phyloP scores from a whole-genome alignment of 2,888 invertebrate genomes.

The Tuta absoluta region DNA sequence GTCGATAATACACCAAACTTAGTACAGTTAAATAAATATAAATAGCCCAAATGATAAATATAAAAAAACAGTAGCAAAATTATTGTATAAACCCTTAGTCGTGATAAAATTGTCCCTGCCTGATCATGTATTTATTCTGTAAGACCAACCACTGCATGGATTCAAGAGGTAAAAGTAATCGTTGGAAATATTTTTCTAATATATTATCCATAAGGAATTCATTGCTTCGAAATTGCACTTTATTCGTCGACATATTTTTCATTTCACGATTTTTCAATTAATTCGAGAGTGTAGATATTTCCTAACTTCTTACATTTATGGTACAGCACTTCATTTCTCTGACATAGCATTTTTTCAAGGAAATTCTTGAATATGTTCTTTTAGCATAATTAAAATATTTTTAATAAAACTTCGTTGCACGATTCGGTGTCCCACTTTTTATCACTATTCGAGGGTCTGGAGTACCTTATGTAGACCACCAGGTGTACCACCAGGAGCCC shows the following conservation, averaged over 20 bases:
- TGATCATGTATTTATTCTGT: constrained; percentile 9
- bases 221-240: neutral
- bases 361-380: too few species aligned
- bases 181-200: constrained; percentile 5
- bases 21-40: neutral
- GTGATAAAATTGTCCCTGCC: constrained; percentile 13
- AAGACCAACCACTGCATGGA: neutral
- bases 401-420: too few species aligned
- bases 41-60: neutral
- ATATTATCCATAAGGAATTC: neutral
- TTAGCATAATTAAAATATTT: too few species aligned
- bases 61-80: neutral
- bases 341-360: too few species aligned
- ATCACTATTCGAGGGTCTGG: too few species aligned
- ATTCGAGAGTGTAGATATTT: too few species aligned
- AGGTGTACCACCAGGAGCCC: too few species aligned
- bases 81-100: neutral
- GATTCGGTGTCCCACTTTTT: too few species aligned
- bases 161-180: neutral
- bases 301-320: too few species aligned
- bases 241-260: neutral
- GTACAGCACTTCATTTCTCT: too few species aligned
- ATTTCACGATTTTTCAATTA: too few species aligned
- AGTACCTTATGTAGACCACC: too few species aligned
- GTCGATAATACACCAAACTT: neutral